Conservation (phyloP, 1,140 invertebrate genomes). For the Cydia fagiglandana region DNA sequence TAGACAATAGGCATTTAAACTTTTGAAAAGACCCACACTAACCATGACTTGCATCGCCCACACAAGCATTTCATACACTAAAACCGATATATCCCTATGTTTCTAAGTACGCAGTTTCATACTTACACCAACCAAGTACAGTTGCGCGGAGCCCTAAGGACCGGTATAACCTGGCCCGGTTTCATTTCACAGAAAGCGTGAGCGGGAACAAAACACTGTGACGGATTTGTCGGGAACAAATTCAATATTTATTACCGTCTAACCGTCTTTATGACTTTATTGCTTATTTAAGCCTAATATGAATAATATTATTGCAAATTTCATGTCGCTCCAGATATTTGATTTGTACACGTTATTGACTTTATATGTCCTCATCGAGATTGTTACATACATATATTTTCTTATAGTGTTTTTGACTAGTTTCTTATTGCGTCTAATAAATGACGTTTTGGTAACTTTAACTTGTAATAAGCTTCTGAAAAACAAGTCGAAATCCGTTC, state of each 20-base stretch:
- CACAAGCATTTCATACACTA: not conserved
- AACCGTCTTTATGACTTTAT: slow-evolving; percentile 36
- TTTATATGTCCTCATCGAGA: slow-evolving; percentile 2
- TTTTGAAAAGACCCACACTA: not conserved
- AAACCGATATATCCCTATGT: slow-evolving; percentile 15
- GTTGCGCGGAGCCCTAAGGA: slow-evolving; percentile 34
- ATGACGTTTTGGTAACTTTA: too few species aligned
- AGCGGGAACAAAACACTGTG: slow-evolving; percentile 41
- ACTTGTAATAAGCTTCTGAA: too few species aligned
- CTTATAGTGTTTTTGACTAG: not conserved
- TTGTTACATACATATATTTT: not conserved
- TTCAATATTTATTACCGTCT: slow-evolving; percentile 46
- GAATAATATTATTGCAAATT: slow-evolving; percentile 22
- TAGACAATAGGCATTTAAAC: too few species aligned
- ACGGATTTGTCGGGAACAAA: slow-evolving; percentile 47
- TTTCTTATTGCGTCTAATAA: not conserved
- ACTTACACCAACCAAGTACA: slow-evolving; percentile 26
- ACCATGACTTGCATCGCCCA: not conserved
- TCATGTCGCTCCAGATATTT: slow-evolving; percentile 23
- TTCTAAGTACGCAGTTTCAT: slow-evolving; percentile 15
- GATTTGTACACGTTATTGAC: not conserved
- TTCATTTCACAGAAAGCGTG: slow-evolving; percentile 49
- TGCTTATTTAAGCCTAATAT: slow-evolving; percentile 40
- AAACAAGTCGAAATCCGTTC: too few species aligned
- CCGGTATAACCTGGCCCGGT: slow-evolving; percentile 45